Base-by-base conservation (phyloP, 1,140 invertebrate species). In the Panulirus ornatus region DNA sequence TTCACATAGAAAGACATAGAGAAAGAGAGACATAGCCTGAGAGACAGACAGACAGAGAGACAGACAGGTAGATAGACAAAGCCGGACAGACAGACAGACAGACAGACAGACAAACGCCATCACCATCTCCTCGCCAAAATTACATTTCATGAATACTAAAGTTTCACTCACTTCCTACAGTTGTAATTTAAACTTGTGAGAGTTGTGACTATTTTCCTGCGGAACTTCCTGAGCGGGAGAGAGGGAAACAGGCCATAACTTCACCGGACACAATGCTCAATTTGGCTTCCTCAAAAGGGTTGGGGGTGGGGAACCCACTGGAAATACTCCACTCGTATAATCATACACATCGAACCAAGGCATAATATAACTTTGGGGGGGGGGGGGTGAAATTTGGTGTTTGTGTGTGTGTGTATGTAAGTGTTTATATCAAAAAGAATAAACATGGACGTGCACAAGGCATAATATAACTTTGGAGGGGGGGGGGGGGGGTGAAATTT, bases 141-240 rank as follows among this genome's bases (percentile, higher is more conserved):
- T 14, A 73, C 34, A 34, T 34, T 40, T 40, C 70, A 34, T 14
- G 30, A 73, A 14, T 16, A 34, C 2, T 2, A 73, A 34, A 36
- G 70, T 73, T 30, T 11, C 70, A 36, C 70, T 40, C 9, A 30
- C 30, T 36, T 6, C 30, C 38, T 73, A 2, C 38, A 16, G 30
- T 34, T 73, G 38, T 73, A 40, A 73, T 73, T 73, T 73, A 36
- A 73, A 34, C 70, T 58, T 58, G 19, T 2, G 11, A 58, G 54
- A 58, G 22, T 14, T 58, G 54, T 58, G 11, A 22, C 11, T 19
- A 58, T 58, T 58, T 58, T 19, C 54, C 11, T 19, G 54, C 22
- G 2, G 54, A 58, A 58, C 54, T 58, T 58, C 22, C 11, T 19
- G 14, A 11, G 54, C 19, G 11, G 19, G 3, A 58, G 54, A 11